phyloP scores from a whole-genome alignment of 2,888 invertebrate genomes.

The Ligdia adustata region DNA sequence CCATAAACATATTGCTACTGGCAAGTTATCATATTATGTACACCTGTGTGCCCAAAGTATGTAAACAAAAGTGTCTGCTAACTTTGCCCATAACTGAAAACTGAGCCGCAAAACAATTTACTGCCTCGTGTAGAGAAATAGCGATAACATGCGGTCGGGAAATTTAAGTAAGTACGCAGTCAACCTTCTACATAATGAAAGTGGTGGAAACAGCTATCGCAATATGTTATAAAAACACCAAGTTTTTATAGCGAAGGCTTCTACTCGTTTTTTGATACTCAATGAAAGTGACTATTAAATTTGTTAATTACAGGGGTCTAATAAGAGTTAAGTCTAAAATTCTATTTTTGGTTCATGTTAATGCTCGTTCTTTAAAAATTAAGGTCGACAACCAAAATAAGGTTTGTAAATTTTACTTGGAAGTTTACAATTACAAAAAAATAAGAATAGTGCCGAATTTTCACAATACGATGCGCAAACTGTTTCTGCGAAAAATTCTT shows the following conservation, averaged over 20 bases:
- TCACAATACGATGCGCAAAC: too few relatives aligned
- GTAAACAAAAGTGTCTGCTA: slow-evolving; percentile 11
- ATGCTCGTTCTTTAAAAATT: too few relatives aligned
- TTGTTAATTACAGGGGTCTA: too few relatives aligned
- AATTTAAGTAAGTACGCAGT: not conserved
- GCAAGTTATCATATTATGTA: slow-evolving; percentile 1
- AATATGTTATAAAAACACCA: not conserved
- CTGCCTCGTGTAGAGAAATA: slow-evolving; percentile 11
- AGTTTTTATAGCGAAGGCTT: too few relatives aligned
- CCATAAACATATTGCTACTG: slow-evolving; percentile 4
- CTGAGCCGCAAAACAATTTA: slow-evolving; percentile 11
- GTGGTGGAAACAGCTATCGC: not conserved
- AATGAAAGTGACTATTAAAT: too few relatives aligned
- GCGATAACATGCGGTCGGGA: not conserved
- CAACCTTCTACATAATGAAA: not conserved
- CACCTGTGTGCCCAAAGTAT: not conserved
- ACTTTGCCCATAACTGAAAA: slow-evolving; percentile 10
- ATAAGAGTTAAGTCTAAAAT: too few relatives aligned
- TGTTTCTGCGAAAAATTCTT: not conserved
- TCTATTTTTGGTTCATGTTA: too few relatives aligned
- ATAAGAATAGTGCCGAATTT: too few relatives aligned
- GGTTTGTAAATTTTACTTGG: too few relatives aligned
- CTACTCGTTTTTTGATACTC: too few relatives aligned
- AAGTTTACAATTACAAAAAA: too few relatives aligned
- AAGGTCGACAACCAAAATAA: too few relatives aligned